Evolutionary conservation across 2,113 vertebrate genomes (phyloP).

Genomic region (Hippocampus abdominalis): DNA sequence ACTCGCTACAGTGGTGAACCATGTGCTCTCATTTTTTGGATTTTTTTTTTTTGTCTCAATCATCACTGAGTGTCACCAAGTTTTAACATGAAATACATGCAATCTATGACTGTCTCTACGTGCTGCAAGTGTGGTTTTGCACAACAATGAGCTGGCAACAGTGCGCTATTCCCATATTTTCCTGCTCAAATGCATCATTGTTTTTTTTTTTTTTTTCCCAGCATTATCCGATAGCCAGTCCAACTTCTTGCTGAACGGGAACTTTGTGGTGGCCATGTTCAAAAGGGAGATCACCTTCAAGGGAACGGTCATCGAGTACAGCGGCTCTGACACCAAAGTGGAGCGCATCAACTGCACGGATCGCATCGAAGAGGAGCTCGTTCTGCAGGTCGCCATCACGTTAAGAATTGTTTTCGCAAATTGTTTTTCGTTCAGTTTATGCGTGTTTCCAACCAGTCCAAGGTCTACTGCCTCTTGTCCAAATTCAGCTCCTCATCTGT

Average conservation of each 20-base stretch:
- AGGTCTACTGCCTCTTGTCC: neutral
- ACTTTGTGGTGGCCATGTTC: slow-evolving; percentile 96
- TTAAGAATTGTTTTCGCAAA: neutral
- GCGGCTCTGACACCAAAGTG: slow-evolving; percentile 84
- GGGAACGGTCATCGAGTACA: slow-evolving; percentile 90
- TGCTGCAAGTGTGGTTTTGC: slow-evolving; percentile 18
- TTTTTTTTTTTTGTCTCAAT: slow-evolving; percentile 38
- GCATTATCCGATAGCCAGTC: slow-evolving; percentile 87
- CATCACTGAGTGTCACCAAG: slow-evolving; percentile 30
- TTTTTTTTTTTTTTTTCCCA: slow-evolving; percentile 49
- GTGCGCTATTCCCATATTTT: neutral
- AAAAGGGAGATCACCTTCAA: slow-evolving; percentile 88
- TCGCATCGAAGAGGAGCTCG: slow-evolving; percentile 83
- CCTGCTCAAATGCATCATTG: slow-evolving; percentile 7
- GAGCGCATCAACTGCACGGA: slow-evolving; percentile 95
- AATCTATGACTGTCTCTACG: slow-evolving; percentile 37
- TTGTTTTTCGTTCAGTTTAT: neutral
- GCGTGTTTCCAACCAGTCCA: neutral
- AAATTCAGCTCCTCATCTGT: too few species aligned
- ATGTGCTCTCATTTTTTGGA: slow-evolving; percentile 17
- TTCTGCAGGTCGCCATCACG: slow-evolving; percentile 72
- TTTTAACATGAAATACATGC: slow-evolving; percentile 40
- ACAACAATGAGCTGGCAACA: slow-evolving; percentile 33
- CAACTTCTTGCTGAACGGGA: slow-evolving; percentile 91
- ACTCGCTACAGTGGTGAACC: slow-evolving; percentile 7